Evolutionary conservation across 2,888 invertebrate species (phyloP).

Genomic region (Halocaridina rubra): DNA sequence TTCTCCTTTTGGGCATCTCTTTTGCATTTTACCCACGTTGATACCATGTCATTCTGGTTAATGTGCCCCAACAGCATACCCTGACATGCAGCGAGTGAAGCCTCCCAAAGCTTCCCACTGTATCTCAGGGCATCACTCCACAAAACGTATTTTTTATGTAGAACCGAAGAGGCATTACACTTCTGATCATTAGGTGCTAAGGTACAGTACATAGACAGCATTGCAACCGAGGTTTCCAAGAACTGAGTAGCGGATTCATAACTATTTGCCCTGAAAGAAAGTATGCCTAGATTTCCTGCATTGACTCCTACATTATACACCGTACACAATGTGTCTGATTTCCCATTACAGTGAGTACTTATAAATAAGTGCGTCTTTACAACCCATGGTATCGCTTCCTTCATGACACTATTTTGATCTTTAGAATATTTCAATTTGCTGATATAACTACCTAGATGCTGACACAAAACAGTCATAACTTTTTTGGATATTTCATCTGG

Average conservation of each 20-base stretch:
- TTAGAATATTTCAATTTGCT: background rate
- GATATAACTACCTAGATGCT: background rate
- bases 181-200: conserved; percentile 3
- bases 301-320: conserved; percentile 6
- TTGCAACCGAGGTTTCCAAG: conserved; percentile 20
- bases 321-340: background rate
- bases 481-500: background rate
- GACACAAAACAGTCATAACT: background rate
- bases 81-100: conserved; percentile 22
- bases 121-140: conserved; percentile 47
- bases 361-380: background rate
- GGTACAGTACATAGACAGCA: background rate
- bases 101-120: conserved; percentile 26
- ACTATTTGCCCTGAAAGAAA: background rate
- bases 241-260: conserved; percentile 18
- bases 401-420: background rate
- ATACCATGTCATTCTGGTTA: background rate
- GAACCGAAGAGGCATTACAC: too few species aligned
- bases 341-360: background rate
- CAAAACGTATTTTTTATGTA: conserved; percentile 29
- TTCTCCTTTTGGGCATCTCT: conserved; percentile 27
- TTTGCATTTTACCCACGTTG: conserved; percentile 50
- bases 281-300: conserved; percentile 29
- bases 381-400: background rate
- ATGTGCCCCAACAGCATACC: background rate